phyloP scores from a whole-genome alignment of 2,888 invertebrate genomes.

The Ophraella communa region DNA sequence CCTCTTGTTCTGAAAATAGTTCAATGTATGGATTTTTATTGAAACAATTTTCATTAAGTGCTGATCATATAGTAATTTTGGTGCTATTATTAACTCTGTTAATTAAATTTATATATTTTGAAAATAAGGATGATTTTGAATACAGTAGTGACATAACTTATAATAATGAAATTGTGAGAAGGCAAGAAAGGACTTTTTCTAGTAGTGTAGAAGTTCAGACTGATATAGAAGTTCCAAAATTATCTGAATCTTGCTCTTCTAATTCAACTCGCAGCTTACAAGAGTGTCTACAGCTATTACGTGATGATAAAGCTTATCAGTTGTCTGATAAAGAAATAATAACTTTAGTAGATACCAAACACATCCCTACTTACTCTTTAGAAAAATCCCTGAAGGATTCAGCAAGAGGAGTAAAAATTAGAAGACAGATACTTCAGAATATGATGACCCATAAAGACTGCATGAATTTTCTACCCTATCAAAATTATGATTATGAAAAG shows the following conservation, averaged over 20 bases:
- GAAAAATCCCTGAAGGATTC: slow-evolving; percentile 82
- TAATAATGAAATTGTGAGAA: slow-evolving; percentile 30
- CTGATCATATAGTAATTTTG: slow-evolving; percentile 88
- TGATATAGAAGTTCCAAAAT: slow-evolving; percentile 30
- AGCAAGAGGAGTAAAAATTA: slow-evolving; percentile 82
- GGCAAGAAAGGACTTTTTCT: slow-evolving; percentile 39
- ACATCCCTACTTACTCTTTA: slow-evolving; percentile 84
- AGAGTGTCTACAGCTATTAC: slow-evolving; percentile 75
- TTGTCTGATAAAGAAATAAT: slow-evolving; percentile 85
- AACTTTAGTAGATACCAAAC: slow-evolving; percentile 77
- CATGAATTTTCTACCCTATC: slow-evolving; percentile 76
- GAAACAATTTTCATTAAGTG: slow-evolving; percentile 67
- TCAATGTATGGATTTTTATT: slow-evolving; percentile 48
- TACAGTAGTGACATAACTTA: slow-evolving; percentile 19
- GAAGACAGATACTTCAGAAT: slow-evolving; percentile 71
- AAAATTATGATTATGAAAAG: slow-evolving; percentile 84
- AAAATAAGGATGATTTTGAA: slow-evolving; percentile 64
- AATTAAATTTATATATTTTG: slow-evolving; percentile 90
- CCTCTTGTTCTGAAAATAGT: slow-evolving; percentile 44
- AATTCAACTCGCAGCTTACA: slow-evolving; percentile 58
- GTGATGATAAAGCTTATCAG: slow-evolving; percentile 69
- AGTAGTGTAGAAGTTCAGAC: slow-evolving; percentile 48
- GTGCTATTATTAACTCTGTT: slow-evolving; percentile 83
- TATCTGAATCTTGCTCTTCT: slow-evolving; percentile 26
- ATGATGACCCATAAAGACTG: slow-evolving; percentile 61